These are phyloP conservation scores for Chiloscyllium punctatum DNA, from an alignment of 2,797 vertebrate genomes.

Conservation along the genomic window DNA sequence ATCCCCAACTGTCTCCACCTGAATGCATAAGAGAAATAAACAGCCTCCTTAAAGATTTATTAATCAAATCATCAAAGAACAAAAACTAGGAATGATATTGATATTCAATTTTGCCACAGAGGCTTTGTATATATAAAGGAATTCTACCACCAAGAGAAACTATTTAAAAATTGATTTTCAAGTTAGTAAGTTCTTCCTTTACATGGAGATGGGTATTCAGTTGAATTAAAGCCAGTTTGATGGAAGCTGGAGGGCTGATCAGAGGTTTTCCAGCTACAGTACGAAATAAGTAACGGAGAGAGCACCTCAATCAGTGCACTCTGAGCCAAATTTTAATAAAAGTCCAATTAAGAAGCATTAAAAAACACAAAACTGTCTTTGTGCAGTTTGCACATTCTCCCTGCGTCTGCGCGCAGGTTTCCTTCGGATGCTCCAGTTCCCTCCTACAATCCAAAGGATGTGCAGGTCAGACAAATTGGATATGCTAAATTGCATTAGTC, in stretches of 20 bases:
- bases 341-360: too few species aligned
- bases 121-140: neutral
- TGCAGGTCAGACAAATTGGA: too few species aligned
- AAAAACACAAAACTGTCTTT: too few species aligned
- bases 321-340: neutral
- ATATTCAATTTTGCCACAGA: neutral
- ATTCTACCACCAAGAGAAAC: neutral
- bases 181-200: neutral
- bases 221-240: neutral
- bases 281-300: neutral
- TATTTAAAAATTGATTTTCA: neutral
- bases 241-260: neutral
- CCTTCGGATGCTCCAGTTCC: too few species aligned
- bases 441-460: too few species aligned
- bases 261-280: neutral
- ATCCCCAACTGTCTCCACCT: constrained; percentile 98
- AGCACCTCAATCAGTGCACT: neutral
- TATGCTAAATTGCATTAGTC: too few species aligned
- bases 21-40: constrained; percentile 40
- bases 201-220: neutral
- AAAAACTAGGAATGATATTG: neutral
- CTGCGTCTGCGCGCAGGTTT: too few species aligned
- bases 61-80: neutral
- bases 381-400: too few species aligned
- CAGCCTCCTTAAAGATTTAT: neutral